Percentiles rank a stretch among this genome's conserved stretches.
Evolutionary conservation across 2,113 vertebrate genomes (phyloP).

Genomic region (Pseudonaja textilis): DNA sequence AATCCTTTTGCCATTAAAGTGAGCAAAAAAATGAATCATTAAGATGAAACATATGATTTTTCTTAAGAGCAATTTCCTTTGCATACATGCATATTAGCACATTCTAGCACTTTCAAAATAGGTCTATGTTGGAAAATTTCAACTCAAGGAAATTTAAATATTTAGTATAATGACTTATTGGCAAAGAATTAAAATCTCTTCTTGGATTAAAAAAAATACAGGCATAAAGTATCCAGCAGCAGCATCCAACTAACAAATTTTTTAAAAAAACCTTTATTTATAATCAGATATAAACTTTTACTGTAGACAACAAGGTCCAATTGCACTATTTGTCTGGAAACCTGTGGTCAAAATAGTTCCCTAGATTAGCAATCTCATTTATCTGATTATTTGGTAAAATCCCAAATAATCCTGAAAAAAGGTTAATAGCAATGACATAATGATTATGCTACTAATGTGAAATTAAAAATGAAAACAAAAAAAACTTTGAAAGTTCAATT

Average conservation of each 20-base stretch:
- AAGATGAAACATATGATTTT: not conserved
- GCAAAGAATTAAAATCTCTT: not conserved
- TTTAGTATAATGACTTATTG: not conserved
- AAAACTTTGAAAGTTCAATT: not conserved
- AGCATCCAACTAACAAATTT: not conserved
- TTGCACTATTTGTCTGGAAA: not conserved
- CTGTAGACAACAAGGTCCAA: not conserved
- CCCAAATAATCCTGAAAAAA: not conserved
- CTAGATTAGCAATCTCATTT: not conserved
- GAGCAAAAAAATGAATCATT: not conserved
- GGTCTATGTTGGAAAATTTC: not conserved
- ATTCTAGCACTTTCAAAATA: not conserved
- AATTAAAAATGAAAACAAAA: not conserved
- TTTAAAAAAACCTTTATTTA: not conserved
- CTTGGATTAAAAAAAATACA: not conserved
- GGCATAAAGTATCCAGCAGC: not conserved
- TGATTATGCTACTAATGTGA: constrained; percentile 5
- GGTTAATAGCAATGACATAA: constrained; percentile 4
- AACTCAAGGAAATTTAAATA: not conserved
- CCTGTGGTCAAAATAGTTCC: not conserved
- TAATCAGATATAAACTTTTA: not conserved
- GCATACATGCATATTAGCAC: not conserved
- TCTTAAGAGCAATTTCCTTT: not conserved
- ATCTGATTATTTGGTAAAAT: constrained; percentile 50
- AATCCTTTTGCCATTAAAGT: not conserved